phyloP scores from a whole-genome alignment of 2,888 invertebrate genomes.

The Perithous albicinctus region DNA sequence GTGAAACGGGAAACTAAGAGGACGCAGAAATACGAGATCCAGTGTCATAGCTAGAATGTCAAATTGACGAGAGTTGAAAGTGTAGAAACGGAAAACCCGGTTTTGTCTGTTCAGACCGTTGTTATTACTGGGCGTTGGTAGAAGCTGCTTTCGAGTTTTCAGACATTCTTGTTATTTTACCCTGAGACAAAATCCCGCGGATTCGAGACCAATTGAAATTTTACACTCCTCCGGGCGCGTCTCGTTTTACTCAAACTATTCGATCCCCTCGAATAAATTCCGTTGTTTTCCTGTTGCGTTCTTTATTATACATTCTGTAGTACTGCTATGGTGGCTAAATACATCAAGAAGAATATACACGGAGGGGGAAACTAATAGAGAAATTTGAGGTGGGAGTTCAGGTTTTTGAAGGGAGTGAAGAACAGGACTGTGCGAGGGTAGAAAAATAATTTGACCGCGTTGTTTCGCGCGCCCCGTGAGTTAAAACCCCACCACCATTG shows the following conservation, averaged over 20 bases:
- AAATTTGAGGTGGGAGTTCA: background rate
- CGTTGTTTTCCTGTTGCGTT: constrained; percentile 44
- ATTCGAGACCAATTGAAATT: constrained; percentile 44
- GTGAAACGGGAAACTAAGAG: constrained; percentile 36
- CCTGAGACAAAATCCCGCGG: constrained; percentile 55
- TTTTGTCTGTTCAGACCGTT: background rate
- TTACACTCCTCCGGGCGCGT: background rate
- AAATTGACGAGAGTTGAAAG: constrained; percentile 24
- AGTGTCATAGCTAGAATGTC: constrained; percentile 33
- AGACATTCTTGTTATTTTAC: background rate
- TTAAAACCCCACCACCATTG: constrained; percentile 6
- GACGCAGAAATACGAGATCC: constrained; percentile 43
- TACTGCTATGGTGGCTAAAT: constrained; percentile 1
- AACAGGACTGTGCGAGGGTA: background rate
- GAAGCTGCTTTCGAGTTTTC: background rate
- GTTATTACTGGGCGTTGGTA: background rate
- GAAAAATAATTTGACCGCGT: constrained; percentile 46
- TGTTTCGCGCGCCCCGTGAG: constrained; percentile 7
- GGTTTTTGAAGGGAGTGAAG: background rate
- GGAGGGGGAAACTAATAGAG: background rate
- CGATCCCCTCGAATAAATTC: constrained; percentile 25
- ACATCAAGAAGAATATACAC: constrained; percentile 3
- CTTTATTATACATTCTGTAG: constrained; percentile 38
- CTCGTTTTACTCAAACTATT: constrained; percentile 28
- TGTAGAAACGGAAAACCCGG: constrained; percentile 37